Conservation (phyloP, 30 jellyfish, hydroid and myxozoan species). For the Hydra vulgaris region DNA sequence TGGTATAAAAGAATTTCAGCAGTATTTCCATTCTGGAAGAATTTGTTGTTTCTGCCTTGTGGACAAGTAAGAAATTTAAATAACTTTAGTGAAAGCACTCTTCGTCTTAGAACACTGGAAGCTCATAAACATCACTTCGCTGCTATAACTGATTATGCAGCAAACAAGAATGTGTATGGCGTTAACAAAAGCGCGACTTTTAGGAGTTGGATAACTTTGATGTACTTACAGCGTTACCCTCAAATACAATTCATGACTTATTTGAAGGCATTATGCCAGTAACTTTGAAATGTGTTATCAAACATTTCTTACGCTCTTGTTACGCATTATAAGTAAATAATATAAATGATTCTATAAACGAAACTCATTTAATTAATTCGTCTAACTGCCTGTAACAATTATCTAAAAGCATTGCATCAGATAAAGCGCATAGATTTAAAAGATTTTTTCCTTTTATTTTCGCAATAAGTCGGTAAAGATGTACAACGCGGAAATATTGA, state of each 20-base stretch:
- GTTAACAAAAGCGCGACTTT: background rate
- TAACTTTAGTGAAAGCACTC: background rate
- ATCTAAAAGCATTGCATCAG: background rate
- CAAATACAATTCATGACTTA: background rate
- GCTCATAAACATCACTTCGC: background rate
- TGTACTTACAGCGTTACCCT: background rate
- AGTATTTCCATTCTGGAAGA: background rate
- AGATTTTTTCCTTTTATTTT: background rate
- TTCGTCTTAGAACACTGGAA: background rate
- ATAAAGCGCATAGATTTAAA: background rate
- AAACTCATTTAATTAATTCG: background rate
- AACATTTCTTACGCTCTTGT: background rate
- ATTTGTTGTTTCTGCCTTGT: background rate
- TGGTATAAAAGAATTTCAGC: background rate
- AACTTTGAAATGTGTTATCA: background rate
- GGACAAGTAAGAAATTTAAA: background rate
- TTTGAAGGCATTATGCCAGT: background rate
- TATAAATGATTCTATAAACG: background rate
- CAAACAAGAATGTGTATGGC: background rate
- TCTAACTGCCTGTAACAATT: background rate
- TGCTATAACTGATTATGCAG: background rate
- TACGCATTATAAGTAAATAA: background rate
- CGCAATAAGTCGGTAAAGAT: background rate
- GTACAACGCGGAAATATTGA: background rate
- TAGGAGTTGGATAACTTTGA: background rate